Conservation (phyloP, 2,797 vertebrate genomes). For the Hylomyscus alleni region DNA sequence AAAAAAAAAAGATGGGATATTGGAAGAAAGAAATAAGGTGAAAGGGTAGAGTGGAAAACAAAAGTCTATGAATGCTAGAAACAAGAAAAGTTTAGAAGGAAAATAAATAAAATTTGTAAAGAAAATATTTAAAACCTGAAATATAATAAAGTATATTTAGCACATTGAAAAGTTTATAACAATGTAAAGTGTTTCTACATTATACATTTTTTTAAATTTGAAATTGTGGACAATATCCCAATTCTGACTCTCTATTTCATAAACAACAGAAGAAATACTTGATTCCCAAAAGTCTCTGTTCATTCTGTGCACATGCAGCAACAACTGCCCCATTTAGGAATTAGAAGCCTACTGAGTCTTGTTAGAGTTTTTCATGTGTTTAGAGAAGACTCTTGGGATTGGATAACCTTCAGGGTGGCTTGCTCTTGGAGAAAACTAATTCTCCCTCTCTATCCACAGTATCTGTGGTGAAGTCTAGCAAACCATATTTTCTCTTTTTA, state of each 20-base stretch:
- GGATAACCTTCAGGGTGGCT: background rate
- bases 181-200: background rate
- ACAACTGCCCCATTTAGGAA: background rate
- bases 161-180: background rate
- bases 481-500: background rate
- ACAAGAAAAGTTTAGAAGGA: background rate
- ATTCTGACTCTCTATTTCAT: background rate
- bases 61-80: no score
- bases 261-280: background rate
- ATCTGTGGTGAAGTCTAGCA: background rate
- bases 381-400: background rate
- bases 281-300: background rate
- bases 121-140: no score
- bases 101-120: background rate
- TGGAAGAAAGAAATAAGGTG: background rate
- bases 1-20: background rate
- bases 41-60: background rate
- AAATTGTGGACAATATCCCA: background rate
- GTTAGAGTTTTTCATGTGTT: background rate
- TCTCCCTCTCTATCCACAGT: background rate
- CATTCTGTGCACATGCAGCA: background rate
- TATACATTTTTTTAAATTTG: background rate
- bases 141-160: background rate
- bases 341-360: no score
- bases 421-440: background rate